Base-by-base conservation (phyloP, 1,140 invertebrate genomes). In the Leptopilina clavipes region DNA sequence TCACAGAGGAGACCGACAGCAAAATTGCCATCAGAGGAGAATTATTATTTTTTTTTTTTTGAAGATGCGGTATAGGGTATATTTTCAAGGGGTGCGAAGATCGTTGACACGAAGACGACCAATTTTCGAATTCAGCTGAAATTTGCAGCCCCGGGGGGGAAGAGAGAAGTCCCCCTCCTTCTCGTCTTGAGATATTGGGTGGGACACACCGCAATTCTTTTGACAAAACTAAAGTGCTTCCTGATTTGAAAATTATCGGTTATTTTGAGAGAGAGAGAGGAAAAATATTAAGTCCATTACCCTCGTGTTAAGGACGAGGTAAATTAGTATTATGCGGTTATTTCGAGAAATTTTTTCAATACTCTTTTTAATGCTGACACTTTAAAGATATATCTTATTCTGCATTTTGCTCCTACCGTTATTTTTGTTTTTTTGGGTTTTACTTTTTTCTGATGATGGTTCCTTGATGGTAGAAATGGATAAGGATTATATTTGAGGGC, bases 101-200 rank as follows among this genome's bases (percentile, higher is more conserved):
- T 25, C 72, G 31, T 48, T 71, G 74, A 75, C 74, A 71, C 70
- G 12, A 72, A 22, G 12, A 18, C 18, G 70, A 44, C 37, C 43
- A 71, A 44, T 71, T 71, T 71, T 71, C 14, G 70, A 2, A 72
- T 43, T 72, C 43, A 40, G 9, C 6, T 71, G 70, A 8, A 18
- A 22, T 31, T 65, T 22, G 11, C n/a, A 8, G 25, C 22, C 37
- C 9, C 5, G 7, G 7, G 37, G 37, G 25, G 25, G 25, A 5
- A 2, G 25, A 40, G n/a, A n/a, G n/a, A n/a, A n/a, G n/a, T n/a
- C n/a, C n/a, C n/a, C n/a, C n/a, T n/a, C n/a, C n/a, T n/a, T n/a
- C n/a, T n/a, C n/a, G n/a, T n/a, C n/a, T n/a, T n/a, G n/a, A n/a
- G n/a, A n/a, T n/a, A n/a, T n/a, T n/a, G n/a, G n/a, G n/a, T n/a